Evolutionary conservation across 1,140 invertebrate species (phyloP).

Genomic region (Drosophila fuyamai): DNA sequence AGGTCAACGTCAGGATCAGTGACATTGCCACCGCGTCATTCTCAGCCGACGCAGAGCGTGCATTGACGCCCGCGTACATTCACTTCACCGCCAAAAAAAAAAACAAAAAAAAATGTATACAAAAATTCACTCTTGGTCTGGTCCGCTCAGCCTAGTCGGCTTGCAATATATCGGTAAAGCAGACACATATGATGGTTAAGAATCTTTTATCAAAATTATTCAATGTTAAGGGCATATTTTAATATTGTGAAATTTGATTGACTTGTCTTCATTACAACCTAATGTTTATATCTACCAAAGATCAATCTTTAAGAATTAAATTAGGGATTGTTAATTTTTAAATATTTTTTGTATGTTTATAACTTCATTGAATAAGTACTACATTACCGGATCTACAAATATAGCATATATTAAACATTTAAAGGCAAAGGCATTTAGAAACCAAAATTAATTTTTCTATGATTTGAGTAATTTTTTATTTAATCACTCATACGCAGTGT

Average conservation of each 20-base stretch:
- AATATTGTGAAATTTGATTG: no score
- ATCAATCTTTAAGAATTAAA: no score
- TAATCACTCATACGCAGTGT: slow-evolving; percentile 25
- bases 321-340: no score
- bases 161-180: slow-evolving; percentile 7
- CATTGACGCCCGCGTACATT: slow-evolving; percentile 49
- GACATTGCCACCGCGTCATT: slow-evolving; percentile 48
- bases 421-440: no score
- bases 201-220: no score
- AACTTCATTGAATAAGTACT: no score
- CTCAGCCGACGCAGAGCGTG: slow-evolving; percentile 42
- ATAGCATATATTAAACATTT: no score
- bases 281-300: no score
- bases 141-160: slow-evolving; percentile 20
- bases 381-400: no score
- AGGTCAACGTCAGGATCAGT: slow-evolving; percentile 53
- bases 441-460: not conserved
- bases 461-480: not conserved
- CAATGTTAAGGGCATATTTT: no score
- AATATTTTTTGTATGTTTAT: no score
- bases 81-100: slow-evolving; percentile 36
- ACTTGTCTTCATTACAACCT: no score
- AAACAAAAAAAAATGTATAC: slow-evolving; percentile 8
- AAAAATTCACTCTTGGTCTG: slow-evolving; percentile 31
- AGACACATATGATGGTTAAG: not conserved